Evolutionary conservation across 1,140 invertebrate species (phyloP).

Genomic region (Conopomorpha cramerella): DNA sequence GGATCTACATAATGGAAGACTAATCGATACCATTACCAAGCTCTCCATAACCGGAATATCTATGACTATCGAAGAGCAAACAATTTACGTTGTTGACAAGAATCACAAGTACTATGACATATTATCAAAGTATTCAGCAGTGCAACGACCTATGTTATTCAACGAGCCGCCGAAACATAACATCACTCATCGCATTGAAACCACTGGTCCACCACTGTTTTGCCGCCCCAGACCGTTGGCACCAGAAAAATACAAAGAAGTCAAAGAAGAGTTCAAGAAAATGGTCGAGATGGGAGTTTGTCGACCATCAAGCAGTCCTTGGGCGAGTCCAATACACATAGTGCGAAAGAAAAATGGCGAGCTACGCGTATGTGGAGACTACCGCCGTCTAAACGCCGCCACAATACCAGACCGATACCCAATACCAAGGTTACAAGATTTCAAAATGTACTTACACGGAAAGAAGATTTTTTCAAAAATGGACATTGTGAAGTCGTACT

Average conservation of each 20-base stretch:
- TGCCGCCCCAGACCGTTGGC: too few relatives aligned
- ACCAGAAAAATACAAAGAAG: slow-evolving; percentile 13
- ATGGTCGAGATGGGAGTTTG: slow-evolving; percentile 10
- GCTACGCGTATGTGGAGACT: slow-evolving; percentile 50
- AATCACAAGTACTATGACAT: slow-evolving; percentile 2
- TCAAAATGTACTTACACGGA: slow-evolving; percentile 20
- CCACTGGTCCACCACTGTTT: too few relatives aligned
- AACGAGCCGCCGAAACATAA: too few relatives aligned
- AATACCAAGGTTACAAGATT: slow-evolving; percentile 15
- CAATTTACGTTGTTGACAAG: slow-evolving; percentile 1
- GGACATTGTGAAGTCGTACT: slow-evolving; percentile 1
- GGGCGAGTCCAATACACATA: slow-evolving; percentile 42
- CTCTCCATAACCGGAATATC: background rate
- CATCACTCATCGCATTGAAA: too few relatives aligned
- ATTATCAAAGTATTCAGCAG: background rate
- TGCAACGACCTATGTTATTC: too few relatives aligned
- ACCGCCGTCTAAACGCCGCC: slow-evolving; percentile 13
- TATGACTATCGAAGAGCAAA: background rate
- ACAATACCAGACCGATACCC: slow-evolving; percentile 20
- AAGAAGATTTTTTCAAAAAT: slow-evolving; percentile 49
- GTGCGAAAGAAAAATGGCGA: slow-evolving; percentile 34
- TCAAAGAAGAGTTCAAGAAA: slow-evolving; percentile 21
- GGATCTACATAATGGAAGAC: slow-evolving; percentile 2
- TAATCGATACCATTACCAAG: slow-evolving; percentile 1
- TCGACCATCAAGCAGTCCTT: slow-evolving; percentile 12